A percentile compares a stretch with the other conserved stretches of the same genome.
Conservation (phyloP, 37 sponge, comb jelly and placozoan genomes). For the Beroe forskalii region DNA sequence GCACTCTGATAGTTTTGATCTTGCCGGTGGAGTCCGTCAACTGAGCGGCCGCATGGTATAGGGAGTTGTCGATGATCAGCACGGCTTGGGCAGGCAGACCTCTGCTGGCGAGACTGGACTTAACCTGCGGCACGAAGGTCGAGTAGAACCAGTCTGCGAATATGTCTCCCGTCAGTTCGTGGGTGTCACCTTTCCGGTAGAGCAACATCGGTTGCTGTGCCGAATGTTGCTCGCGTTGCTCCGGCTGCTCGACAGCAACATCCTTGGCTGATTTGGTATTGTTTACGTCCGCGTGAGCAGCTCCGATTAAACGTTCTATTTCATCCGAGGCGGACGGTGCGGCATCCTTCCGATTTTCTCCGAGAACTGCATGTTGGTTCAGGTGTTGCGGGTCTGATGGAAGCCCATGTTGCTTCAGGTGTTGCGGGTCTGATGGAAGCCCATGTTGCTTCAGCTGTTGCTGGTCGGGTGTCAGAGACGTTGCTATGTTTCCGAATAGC, state of each 20-base stretch:
- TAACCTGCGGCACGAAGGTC: constrained; percentile 15
- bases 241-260: neutral
- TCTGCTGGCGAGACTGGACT: neutral
- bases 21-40: neutral
- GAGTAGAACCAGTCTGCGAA: constrained; percentile 52
- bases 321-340: neutral
- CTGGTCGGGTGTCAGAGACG: neutral
- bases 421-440: no score
- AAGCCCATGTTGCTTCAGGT: neutral
- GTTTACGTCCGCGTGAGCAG: no score
- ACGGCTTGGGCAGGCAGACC: constrained; percentile 12
- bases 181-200: constrained; percentile 34
- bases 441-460: neutral
- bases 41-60: constrained; percentile 1
- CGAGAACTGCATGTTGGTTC: neutral
- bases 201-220: neutral
- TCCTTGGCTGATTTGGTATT: no score
- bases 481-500: neutral
- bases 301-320: no score
- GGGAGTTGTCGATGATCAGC: constrained; percentile 45
- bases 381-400: no score
- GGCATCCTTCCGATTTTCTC: neutral
- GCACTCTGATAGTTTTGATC: neutral
- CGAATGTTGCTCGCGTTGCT: neutral
- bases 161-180: constrained; percentile 35